Conservation (phyloP, 2,113 vertebrate species). For the Maccullochella peelii region DNA sequence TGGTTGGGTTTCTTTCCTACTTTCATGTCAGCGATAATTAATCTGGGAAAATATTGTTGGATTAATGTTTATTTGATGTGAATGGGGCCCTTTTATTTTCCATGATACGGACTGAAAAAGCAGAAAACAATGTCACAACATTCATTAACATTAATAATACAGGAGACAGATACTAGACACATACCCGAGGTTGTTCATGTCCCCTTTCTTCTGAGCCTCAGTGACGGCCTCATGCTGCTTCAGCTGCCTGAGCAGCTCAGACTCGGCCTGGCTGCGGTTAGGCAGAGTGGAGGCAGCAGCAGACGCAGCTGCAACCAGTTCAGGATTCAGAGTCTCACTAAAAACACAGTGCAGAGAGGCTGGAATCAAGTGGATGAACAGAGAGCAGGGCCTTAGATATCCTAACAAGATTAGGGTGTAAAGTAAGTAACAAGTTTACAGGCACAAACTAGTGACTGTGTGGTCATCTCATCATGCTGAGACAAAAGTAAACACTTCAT, state of each 20-base stretch:
- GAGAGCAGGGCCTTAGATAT: neutral
- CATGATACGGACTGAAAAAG: neutral
- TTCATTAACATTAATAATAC: neutral
- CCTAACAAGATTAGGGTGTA: neutral
- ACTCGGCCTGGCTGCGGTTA: slow-evolving; percentile 82
- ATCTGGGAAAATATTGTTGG: slow-evolving; percentile 73
- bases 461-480: neutral
- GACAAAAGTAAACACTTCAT: neutral
- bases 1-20: slow-evolving; percentile 76
- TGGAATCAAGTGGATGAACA: neutral
- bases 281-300: slow-evolving; percentile 90
- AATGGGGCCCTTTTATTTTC: neutral
- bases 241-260: slow-evolving; percentile 90
- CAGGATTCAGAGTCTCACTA: slow-evolving; percentile 80
- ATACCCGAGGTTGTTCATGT: slow-evolving; percentile 83
- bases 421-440: neutral
- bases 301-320: slow-evolving; percentile 88
- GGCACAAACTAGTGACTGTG: neutral
- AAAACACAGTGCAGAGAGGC: neutral
- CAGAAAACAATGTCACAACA: neutral
- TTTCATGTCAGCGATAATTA: slow-evolving; percentile 90
- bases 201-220: slow-evolving; percentile 81
- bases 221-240: slow-evolving; percentile 84
- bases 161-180: slow-evolving; percentile 19
- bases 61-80: neutral